phyloP scores from a whole-genome alignment of 2,888 invertebrate species.

The Epirrhoe alternata region DNA sequence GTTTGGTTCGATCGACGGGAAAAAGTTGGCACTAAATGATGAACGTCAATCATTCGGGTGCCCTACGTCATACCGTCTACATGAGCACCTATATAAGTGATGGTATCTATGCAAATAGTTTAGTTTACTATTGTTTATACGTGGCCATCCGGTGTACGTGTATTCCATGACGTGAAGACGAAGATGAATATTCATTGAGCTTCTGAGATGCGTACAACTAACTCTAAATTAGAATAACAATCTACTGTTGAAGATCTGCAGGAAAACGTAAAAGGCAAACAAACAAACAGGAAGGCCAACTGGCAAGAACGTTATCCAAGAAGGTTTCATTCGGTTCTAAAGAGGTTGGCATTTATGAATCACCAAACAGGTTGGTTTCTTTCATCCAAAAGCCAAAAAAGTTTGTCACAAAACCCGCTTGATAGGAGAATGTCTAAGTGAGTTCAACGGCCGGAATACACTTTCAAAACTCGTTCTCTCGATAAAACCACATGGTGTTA shows the following conservation, averaged over 20 bases:
- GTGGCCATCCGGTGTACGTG: slow-evolving; percentile 37
- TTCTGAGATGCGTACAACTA: slow-evolving; percentile 20
- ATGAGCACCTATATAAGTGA: slow-evolving; percentile 25
- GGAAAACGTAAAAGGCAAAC: slow-evolving; percentile 1
- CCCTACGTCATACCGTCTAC: slow-evolving; percentile 40
- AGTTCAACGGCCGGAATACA: slow-evolving; percentile 71
- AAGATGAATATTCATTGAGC: slow-evolving; percentile 37
- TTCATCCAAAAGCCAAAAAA: slow-evolving; percentile 42
- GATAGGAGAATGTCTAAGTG: slow-evolving; percentile 66
- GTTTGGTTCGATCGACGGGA: slow-evolving; percentile 45
- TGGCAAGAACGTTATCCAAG: slow-evolving; percentile 14
- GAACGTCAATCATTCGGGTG: slow-evolving; percentile 48
- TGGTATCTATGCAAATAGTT: slow-evolving; percentile 39
- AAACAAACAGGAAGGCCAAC: slow-evolving; percentile 1
- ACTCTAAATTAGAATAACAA: slow-evolving; percentile 3
- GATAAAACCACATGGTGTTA: slow-evolving; percentile 60
- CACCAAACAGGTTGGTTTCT: slow-evolving; percentile 46
- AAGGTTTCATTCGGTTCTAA: slow-evolving; percentile 40
- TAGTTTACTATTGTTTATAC: slow-evolving; percentile 47
- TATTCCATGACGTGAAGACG: slow-evolving; percentile 44
- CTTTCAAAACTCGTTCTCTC: slow-evolving; percentile 79
- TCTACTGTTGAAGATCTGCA: slow-evolving; percentile 2
- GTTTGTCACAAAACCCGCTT: slow-evolving; percentile 61
- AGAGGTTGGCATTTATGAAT: slow-evolving; percentile 44
- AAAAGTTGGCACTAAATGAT: slow-evolving; percentile 51